A percentile compares a stretch with the other conserved stretches of the same genome.
These are phyloP conservation scores for Zaprionus africanus DNA, from an alignment of 1,140 invertebrate species.

Conservation along the genomic window DNA sequence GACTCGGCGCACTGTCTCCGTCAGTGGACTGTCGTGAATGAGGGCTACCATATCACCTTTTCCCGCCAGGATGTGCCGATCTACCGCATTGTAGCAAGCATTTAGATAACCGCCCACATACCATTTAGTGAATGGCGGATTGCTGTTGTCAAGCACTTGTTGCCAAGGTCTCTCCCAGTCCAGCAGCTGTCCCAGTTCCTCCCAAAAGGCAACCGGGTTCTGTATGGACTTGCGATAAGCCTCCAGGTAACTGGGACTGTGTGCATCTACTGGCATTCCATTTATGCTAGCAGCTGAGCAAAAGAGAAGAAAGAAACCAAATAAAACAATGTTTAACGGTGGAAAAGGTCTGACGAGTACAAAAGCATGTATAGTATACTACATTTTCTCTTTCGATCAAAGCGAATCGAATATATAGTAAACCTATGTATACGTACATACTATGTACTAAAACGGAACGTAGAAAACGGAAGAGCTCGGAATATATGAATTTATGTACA, in stretches of 20 bases:
- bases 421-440: neutral
- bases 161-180: constrained; percentile 93
- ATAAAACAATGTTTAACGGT: neutral
- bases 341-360: neutral
- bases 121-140: constrained; percentile 96
- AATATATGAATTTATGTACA: neutral
- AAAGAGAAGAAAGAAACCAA: neutral
- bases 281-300: constrained; percentile 40
- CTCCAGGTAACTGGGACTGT: constrained; percentile 87
- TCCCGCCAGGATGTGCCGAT: constrained; percentile 93
- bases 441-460: neutral
- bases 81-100: constrained; percentile 96
- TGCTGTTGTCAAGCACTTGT: constrained; percentile 92
- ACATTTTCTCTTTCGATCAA: neutral
- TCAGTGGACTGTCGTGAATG: constrained; percentile 95
- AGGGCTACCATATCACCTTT: constrained; percentile 91
- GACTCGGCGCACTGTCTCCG: constrained; percentile 89
- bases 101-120: constrained; percentile 95
- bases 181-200: constrained; percentile 89
- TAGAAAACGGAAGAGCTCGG: neutral
- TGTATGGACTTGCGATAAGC: constrained; percentile 89
- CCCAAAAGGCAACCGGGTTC: constrained; percentile 94
- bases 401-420: neutral
- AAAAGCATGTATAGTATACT: neutral
- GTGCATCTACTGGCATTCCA: constrained; percentile 66